Evolutionary conservation across 2,797 vertebrate species (phyloP).

Genomic region (Sphenopsis melanotis): DNA sequence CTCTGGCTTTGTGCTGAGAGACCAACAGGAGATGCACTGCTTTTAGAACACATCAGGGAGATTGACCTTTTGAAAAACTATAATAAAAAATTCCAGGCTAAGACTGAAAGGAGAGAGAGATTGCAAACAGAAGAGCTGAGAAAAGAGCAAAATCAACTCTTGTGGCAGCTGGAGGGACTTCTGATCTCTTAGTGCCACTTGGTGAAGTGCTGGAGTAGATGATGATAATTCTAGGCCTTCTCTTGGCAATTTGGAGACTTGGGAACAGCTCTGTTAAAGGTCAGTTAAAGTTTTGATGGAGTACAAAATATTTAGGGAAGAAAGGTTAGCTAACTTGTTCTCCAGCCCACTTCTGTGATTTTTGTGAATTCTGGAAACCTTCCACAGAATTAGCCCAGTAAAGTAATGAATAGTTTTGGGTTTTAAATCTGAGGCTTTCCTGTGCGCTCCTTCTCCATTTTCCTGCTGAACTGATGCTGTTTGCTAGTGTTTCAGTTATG

Average conservation of each 20-base stretch:
- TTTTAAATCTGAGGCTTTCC: background rate
- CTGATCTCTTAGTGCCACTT: background rate
- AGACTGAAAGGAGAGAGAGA: background rate
- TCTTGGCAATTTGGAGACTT: background rate
- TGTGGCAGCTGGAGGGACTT: accelerated
- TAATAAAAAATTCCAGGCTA: background rate
- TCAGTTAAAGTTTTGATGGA: background rate
- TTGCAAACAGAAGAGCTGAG: background rate
- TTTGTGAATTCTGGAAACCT: background rate
- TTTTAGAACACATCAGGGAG: background rate
- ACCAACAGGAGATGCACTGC: background rate
- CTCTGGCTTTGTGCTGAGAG: background rate
- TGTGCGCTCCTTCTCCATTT: accelerated
- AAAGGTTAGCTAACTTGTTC: background rate
- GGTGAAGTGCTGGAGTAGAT: background rate
- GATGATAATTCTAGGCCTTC: background rate
- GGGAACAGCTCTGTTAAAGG: background rate
- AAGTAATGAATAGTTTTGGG: background rate
- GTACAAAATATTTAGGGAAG: background rate
- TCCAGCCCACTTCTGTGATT: background rate
- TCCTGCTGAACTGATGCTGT: background rate
- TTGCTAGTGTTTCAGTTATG: background rate
- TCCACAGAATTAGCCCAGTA: background rate
- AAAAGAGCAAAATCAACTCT: background rate
- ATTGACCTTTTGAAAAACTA: background rate